Conservation (phyloP, 2,797 vertebrate species). For the Argentina silus region DNA sequence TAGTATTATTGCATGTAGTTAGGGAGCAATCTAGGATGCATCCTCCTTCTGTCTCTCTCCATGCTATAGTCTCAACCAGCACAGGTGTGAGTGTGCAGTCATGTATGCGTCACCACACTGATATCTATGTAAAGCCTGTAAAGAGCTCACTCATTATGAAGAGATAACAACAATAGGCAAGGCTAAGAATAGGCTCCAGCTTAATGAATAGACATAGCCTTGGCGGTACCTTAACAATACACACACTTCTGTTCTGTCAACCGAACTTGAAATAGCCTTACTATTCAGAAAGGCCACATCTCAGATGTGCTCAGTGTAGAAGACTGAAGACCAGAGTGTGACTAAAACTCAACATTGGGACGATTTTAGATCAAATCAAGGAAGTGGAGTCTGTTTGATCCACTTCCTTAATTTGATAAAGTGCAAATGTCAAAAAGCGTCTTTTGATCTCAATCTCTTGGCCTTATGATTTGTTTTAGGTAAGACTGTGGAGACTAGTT, state of each 20-base stretch:
- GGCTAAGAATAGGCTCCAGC: not conserved
- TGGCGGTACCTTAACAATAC: not conserved
- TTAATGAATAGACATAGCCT: not conserved
- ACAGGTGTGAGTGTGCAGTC: not conserved
- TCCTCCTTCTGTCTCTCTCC: too few relatives aligned
- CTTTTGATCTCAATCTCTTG: not conserved
- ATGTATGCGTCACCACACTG: not conserved
- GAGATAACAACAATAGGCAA: not conserved
- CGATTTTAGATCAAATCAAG: not conserved
- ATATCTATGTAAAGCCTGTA: not conserved
- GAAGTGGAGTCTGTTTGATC: not conserved
- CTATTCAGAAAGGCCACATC: conserved; percentile 6
- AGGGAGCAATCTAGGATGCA: too few relatives aligned
- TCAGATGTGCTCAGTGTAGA: conserved; percentile 5
- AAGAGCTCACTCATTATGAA: not conserved
- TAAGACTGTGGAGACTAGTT: not conserved
- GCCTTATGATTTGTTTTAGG: not conserved
- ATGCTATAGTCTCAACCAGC: not conserved
- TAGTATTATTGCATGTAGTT: too few relatives aligned
- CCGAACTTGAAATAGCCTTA: not conserved
- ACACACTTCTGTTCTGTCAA: not conserved
- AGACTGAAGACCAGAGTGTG: not conserved
- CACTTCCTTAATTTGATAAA: not conserved
- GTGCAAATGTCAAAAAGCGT: not conserved
- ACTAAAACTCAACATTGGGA: not conserved